These are phyloP conservation scores for Aphelinus atriplicis DNA, from an alignment of 1,140 invertebrate genomes.

Conservation along the genomic window DNA sequence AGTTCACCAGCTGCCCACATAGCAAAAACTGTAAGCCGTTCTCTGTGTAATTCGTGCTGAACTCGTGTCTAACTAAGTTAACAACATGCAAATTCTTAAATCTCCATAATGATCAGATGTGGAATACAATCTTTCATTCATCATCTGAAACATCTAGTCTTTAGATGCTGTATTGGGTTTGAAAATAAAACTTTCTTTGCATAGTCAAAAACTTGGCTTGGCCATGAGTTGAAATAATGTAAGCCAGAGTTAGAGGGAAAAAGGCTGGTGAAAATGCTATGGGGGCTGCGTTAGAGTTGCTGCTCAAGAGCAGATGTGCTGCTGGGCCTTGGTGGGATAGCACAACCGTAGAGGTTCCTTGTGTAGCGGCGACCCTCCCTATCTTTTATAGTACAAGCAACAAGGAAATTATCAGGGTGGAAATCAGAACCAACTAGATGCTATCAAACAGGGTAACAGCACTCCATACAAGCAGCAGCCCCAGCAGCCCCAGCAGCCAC, in stretches of 20 bases:
- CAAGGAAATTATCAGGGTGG: conserved; percentile 57
- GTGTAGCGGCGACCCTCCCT: conserved; percentile 66
- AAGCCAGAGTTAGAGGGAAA: conserved; percentile 50
- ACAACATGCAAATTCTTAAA: conserved; percentile 20
- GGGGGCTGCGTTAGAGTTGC: conserved; percentile 58
- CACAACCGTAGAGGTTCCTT: conserved; percentile 67
- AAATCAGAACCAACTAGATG: conserved; percentile 47
- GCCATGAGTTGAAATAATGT: conserved; percentile 55
- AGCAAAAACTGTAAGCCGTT: conserved; percentile 56
- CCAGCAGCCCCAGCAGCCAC: conserved; percentile 39
- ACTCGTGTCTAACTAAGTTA: conserved; percentile 56
- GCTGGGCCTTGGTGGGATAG: conserved; percentile 65
- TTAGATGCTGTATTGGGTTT: conserved; percentile 13
- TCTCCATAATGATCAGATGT: too few relatives aligned
- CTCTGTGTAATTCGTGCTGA: conserved; percentile 55
- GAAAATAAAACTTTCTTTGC: conserved; percentile 26
- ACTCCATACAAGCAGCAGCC: conserved; percentile 39
- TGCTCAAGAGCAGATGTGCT: conserved; percentile 56
- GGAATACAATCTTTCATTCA: not conserved
- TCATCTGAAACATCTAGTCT: conserved; percentile 8
- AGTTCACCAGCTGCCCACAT: conserved; percentile 65
- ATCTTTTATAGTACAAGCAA: conserved; percentile 61
- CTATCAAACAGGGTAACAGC: conserved; percentile 50
- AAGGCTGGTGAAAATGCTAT: conserved; percentile 56
- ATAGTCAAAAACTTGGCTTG: conserved; percentile 50